Conservation (phyloP, 2,888 invertebrate genomes). For the Phengaris alcon region DNA sequence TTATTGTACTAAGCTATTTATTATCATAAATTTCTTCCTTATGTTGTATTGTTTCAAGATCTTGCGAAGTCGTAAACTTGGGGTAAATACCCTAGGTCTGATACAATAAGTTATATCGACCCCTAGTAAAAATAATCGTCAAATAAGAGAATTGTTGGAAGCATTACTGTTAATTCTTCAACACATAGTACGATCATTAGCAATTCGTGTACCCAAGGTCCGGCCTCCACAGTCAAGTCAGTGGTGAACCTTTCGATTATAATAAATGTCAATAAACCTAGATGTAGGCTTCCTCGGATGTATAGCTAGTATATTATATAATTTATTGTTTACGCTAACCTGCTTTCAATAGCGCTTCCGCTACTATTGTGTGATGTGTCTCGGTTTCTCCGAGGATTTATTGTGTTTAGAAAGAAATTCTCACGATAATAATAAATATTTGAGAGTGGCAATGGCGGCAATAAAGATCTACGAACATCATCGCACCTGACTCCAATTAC, state of each 20-base stretch:
- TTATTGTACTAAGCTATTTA: constrained; percentile 20
- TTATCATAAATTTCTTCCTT: background rate
- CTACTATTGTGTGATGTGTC: constrained; percentile 31
- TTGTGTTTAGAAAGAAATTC: constrained; percentile 35
- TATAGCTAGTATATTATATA: constrained; percentile 21
- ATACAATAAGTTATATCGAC: too few species aligned
- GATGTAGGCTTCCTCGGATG: constrained; percentile 26
- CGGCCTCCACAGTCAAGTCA: background rate
- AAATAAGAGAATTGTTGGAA: too few species aligned
- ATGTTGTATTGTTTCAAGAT: background rate
- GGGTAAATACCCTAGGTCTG: background rate
- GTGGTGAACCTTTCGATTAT: constrained; percentile 7
- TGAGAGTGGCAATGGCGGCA: constrained; percentile 7
- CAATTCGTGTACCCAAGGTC: background rate
- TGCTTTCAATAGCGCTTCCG: constrained; percentile 38
- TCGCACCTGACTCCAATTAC: background rate
- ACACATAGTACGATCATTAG: too few species aligned
- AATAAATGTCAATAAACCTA: constrained; percentile 17
- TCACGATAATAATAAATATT: constrained; percentile 30
- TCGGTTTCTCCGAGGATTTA: constrained; percentile 31
- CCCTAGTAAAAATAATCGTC: too few species aligned
- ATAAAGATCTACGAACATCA: constrained; percentile 19
- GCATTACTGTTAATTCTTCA: too few species aligned
- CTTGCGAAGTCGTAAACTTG: background rate
- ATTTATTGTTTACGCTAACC: constrained; percentile 33